phyloP scores from a whole-genome alignment of 2,888 invertebrate genomes.

The Dione juno region DNA sequence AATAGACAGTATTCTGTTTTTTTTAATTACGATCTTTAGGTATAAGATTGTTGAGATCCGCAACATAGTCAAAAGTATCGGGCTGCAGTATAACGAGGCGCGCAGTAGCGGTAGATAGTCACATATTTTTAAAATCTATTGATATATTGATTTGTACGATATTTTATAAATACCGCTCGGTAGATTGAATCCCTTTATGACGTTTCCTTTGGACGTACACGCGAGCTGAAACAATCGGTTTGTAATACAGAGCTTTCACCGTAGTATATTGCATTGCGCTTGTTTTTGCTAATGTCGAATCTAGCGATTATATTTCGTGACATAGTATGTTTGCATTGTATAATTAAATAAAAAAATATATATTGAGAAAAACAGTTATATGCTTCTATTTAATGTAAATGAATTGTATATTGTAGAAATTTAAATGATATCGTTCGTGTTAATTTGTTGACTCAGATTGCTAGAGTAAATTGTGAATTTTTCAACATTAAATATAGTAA shows the following conservation, averaged over 20 bases:
- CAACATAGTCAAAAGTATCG: conserved; percentile 6
- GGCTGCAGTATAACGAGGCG: conserved; percentile 21
- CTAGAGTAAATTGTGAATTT: conserved; percentile 74
- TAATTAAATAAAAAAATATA: conserved; percentile 58
- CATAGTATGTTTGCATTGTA: conserved; percentile 64
- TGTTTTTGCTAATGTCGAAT: conserved; percentile 69
- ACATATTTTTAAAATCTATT: conserved; percentile 47
- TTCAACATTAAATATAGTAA: conserved; percentile 61
- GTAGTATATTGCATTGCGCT: conserved; percentile 65
- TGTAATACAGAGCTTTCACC: conserved; percentile 60
- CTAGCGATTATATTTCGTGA: conserved; percentile 57
- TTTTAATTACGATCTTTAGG: neutral
- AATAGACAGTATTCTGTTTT: conserved; percentile 3
- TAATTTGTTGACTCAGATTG: conserved; percentile 75
- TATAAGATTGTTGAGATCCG: neutral
- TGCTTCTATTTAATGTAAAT: conserved; percentile 77
- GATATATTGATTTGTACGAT: conserved; percentile 38
- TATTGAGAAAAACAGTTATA: conserved; percentile 68
- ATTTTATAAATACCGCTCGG: conserved; percentile 60
- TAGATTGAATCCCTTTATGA: conserved; percentile 65
- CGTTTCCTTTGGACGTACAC: conserved; percentile 58
- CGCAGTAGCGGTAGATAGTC: conserved; percentile 49
- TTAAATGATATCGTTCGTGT: conserved; percentile 72
- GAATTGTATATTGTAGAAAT: conserved; percentile 76
- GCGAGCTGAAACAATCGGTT: conserved; percentile 54